Evolutionary conservation across 2,888 invertebrate genomes (phyloP).

Genomic region (Agonopterix heracliana): DNA sequence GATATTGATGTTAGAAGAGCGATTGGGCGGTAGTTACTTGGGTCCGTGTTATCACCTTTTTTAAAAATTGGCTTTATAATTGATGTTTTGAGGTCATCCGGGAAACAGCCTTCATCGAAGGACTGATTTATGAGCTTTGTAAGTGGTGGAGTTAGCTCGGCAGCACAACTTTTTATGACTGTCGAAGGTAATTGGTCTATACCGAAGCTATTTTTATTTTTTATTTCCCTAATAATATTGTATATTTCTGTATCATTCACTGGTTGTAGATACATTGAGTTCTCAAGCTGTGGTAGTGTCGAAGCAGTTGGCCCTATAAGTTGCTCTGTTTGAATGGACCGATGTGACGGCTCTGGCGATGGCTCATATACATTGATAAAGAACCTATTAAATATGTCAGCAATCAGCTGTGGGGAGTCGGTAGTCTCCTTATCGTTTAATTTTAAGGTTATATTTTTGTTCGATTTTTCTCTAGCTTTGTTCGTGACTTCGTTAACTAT

Average conservation of each 20-base stretch:
- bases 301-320: no score
- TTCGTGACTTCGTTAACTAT: conserved; percentile 6
- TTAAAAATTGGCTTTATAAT: conserved; percentile 8
- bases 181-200: conserved; percentile 7
- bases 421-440: neutral
- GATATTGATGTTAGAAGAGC: conserved; percentile 9
- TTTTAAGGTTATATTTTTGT: conserved; percentile 1
- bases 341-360: neutral
- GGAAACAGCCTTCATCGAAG: conserved; percentile 9
- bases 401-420: conserved; percentile 6
- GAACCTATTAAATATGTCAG: conserved; percentile 10
- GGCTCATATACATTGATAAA: conserved; percentile 1
- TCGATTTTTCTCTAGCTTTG: neutral
- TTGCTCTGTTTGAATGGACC: no score
- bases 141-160: neutral
- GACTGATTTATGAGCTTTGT: conserved; percentile 14
- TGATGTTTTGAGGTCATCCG: conserved; percentile 8
- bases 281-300: no score
- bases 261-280: conserved; percentile 4
- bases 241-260: conserved; percentile 4
- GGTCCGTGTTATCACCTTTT: conserved; percentile 5
- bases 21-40: conserved; percentile 12
- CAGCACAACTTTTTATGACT: conserved; percentile 3
- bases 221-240: conserved; percentile 3
- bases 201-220: conserved; percentile 1